These are phyloP conservation scores for Unio pictorum DNA, from an alignment of 2,888 invertebrate genomes.

Conservation along the genomic window DNA sequence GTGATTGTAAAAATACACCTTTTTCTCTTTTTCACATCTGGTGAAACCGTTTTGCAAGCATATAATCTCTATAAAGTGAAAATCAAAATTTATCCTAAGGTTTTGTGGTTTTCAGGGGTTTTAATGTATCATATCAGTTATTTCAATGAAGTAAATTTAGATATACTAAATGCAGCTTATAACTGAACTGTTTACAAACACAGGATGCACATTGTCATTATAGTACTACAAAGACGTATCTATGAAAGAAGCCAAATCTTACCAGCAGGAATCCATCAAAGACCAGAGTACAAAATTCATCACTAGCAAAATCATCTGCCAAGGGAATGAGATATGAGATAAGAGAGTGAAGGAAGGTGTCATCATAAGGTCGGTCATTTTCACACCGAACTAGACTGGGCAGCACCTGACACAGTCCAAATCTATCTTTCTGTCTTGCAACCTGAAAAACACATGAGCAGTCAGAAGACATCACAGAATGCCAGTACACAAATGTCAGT, in stretches of 20 bases:
- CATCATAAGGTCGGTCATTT: conserved; percentile 93
- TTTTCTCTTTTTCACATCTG: too few relatives aligned
- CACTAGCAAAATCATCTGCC: conserved; percentile 92
- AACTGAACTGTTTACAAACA: too few relatives aligned
- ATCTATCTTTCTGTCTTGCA: conserved; percentile 85
- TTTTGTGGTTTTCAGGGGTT: too few relatives aligned
- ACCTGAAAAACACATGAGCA: conserved; percentile 21
- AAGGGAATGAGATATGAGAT: conserved; percentile 88
- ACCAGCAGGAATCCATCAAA: conserved; percentile 96
- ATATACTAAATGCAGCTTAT: too few relatives aligned
- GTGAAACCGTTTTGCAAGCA: too few relatives aligned
- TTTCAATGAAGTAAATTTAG: too few relatives aligned
- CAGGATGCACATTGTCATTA: too few relatives aligned
- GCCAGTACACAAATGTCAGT: not conserved
- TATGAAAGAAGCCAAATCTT: conserved; percentile 13
- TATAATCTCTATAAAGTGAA: too few relatives aligned
- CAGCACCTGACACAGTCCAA: conserved; percentile 86
- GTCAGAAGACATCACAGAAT: not conserved
- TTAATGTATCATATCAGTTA: too few relatives aligned
- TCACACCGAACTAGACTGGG: conserved; percentile 89
- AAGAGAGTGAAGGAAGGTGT: conserved; percentile 93
- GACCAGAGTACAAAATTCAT: conserved; percentile 94
- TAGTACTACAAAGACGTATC: not conserved
- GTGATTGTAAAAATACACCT: too few relatives aligned
- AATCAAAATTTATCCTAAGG: too few relatives aligned